Base-by-base conservation (phyloP, 2,797 vertebrate species). In the Heteromormyrus szaboi region DNA sequence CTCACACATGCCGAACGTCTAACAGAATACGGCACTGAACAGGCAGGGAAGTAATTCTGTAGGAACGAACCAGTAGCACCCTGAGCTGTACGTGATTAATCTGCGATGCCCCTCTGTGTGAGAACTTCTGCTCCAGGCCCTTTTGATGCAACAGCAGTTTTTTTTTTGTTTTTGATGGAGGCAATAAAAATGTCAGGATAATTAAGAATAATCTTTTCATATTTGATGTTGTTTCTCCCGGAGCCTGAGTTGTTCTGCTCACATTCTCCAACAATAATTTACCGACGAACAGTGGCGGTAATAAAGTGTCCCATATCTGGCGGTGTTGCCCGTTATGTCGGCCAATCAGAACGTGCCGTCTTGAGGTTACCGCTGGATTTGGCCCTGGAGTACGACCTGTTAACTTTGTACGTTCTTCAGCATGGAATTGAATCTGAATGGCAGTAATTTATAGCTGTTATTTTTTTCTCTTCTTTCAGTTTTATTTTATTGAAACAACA, bases 391-490 rank as follows among this genome's bases (percentile, higher is more conserved):
- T 89, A 48, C 89, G 85, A 85, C 83, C 56, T 85, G 54, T 62
- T 88, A 84, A 88, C 86, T 92, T 91, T 91, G 86, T 87, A 3
- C 86, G 81, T 83, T 89, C 89, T 90, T 88, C 88, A 88, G 25
- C 68, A 76, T 88, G 41, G 90, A 76, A 89, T 90, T 17, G 33
- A 68, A 59, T 89, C 87, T 68, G 83, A 89, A 54, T 89, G 85
- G 89, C 91, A 68, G 88, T 53, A 65, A 83, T 81, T 51, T 48
- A 90, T 48, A 17, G 88, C 89, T 90, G 89, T 89, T 87, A 92
- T 89, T 91, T 91, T 14, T 90, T 91, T 19, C 90, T 92, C 90
- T 84, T 90, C 92, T 88, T 29, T 88, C 79, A 88, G 87, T 86
- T 37, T 85, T 33, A 51, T 44, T 89, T 17, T 44, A 86, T 54